A percentile compares a stretch with the other conserved stretches of the same genome.
Evolutionary conservation across 2,797 vertebrate species (phyloP).

Genomic region (Bovichtus variegatus): DNA sequence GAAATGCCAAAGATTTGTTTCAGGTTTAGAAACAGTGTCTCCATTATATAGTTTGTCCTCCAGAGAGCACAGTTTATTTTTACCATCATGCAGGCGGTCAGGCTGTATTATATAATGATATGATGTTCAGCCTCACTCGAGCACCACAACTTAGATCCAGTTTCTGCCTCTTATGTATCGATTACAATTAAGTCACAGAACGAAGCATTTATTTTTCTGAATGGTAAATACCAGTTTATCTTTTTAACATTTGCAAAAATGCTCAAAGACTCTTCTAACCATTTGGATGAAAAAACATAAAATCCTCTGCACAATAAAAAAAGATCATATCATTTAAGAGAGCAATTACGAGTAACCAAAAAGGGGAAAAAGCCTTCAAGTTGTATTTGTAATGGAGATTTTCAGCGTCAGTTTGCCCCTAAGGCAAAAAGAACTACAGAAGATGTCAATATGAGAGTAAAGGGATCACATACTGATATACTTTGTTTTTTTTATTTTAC

Average conservation of each 20-base stretch:
- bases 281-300: neutral
- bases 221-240: neutral
- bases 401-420: too few species aligned
- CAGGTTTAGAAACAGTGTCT: neutral
- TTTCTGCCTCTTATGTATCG: neutral
- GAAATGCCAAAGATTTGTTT: slow-evolving; percentile 34
- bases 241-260: neutral
- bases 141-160: neutral
- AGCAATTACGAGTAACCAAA: too few species aligned
- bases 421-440: too few species aligned
- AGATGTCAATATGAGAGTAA: too few species aligned
- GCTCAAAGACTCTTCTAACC: neutral
- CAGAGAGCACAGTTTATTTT: neutral
- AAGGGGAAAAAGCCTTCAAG: too few species aligned
- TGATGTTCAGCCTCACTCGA: slow-evolving; percentile 6
- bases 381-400: too few species aligned
- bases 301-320: neutral
- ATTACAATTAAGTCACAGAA: neutral
- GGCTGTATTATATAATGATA: slow-evolving; percentile 5
- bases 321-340: too few species aligned
- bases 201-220: neutral
- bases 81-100: neutral
- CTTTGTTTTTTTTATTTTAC: too few species aligned
- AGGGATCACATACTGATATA: too few species aligned
- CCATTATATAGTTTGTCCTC: neutral